Evolutionary conservation across 2,888 invertebrate species (phyloP).

Genomic region (Blera fallax): DNA sequence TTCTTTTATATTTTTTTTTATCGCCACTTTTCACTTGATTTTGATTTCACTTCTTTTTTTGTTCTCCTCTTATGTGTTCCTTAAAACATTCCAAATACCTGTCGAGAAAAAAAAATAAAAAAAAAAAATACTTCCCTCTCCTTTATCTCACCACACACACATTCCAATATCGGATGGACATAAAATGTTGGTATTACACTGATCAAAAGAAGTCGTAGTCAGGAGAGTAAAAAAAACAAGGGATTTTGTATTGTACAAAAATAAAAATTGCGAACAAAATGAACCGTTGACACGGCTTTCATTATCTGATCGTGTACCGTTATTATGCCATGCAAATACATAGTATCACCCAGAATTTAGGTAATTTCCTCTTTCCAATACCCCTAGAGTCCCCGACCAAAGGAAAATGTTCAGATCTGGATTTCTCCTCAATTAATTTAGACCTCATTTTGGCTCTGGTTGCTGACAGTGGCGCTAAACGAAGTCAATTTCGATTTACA

Average conservation of each 20-base stretch:
- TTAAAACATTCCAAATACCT: slow-evolving; percentile 57
- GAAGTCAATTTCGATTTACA: neutral
- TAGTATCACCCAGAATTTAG: neutral
- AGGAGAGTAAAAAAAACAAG: neutral
- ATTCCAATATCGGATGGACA: slow-evolving; percentile 26
- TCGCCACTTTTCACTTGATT: slow-evolving; percentile 70
- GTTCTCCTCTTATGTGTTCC: slow-evolving; percentile 30
- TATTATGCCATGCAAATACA: neutral
- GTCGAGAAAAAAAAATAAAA: slow-evolving; percentile 8
- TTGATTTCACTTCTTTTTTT: slow-evolving; percentile 61
- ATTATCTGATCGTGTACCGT: slow-evolving; percentile 1
- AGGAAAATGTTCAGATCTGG: neutral
- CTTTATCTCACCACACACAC: slow-evolving; percentile 22
- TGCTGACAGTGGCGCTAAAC: neutral
- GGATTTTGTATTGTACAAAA: neutral
- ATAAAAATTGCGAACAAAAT: neutral
- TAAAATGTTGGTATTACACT: neutral
- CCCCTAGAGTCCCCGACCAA: neutral
- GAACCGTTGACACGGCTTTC: neutral
- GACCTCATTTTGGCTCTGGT: neutral
- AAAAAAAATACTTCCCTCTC: slow-evolving; percentile 15
- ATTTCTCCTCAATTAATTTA: neutral
- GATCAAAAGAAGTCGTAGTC: neutral
- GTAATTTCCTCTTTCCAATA: neutral
- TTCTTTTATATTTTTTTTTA: slow-evolving; percentile 64